A percentile compares a stretch with the other conserved stretches of the same genome.
These are phyloP conservation scores for Drosophila athabasca DNA, from an alignment of 1,140 invertebrate species.

Conservation along the genomic window DNA sequence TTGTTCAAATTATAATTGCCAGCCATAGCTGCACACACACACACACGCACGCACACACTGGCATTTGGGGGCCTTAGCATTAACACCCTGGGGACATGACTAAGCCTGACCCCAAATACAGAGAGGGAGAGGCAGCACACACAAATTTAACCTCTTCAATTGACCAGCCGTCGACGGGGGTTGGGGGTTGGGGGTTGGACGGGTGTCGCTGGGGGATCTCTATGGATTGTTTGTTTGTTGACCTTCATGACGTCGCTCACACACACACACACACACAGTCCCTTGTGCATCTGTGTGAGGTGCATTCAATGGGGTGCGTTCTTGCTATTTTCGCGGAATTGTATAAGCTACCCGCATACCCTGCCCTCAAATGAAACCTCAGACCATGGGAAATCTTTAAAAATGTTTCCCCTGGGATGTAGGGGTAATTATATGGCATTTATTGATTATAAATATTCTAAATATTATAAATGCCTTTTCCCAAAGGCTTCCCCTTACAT, in stretches of 20 bases:
- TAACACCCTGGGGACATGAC: conserved; percentile 69
- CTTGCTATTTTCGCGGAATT: conserved; percentile 8
- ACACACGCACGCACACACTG: conserved; percentile 28
- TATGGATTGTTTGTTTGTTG: conserved; percentile 48
- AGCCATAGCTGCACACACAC: conserved; percentile 35
- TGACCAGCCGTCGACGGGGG: conserved; percentile 41
- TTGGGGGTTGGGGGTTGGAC: neutral
- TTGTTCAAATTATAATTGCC: conserved; percentile 77
- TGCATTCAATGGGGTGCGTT: conserved; percentile 44
- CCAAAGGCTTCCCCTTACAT: too few species aligned
- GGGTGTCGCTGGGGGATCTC: neutral
- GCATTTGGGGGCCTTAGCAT: conserved; percentile 64
- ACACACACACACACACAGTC: conserved; percentile 16
- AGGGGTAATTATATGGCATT: too few species aligned
- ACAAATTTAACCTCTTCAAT: conserved; percentile 77
- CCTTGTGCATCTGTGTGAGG: conserved; percentile 12
- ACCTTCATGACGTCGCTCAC: conserved; percentile 60
- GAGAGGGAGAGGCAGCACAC: conserved; percentile 15
- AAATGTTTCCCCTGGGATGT: too few species aligned
- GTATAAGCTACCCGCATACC: conserved; percentile 47
- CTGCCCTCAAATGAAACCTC: conserved; percentile 2
- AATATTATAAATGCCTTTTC: too few species aligned
- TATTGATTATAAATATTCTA: too few species aligned
- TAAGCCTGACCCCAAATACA: conserved; percentile 49
- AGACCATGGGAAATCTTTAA: neutral